Base-by-base conservation (phyloP, 2,888 invertebrate genomes). In the Hyles lineata region DNA sequence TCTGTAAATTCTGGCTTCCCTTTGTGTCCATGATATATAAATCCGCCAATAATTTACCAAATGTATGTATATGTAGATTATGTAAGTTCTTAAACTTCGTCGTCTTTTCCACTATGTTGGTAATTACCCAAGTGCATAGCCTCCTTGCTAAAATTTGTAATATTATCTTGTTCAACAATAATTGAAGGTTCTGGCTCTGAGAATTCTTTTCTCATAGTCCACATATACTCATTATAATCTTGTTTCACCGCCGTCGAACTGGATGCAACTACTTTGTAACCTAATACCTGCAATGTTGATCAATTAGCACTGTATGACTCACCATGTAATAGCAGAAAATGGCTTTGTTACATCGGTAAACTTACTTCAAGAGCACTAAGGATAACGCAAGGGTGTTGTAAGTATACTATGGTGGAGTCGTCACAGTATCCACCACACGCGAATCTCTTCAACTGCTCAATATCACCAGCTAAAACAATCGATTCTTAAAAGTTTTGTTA, bases 161-260 rank as follows among this genome's bases (percentile, higher is more conserved):
- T 93, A 84, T 96, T 96, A 79, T 96, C 96, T 83, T 95, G 95
- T 76, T 96, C 96, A 75, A 96, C 95, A 83, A 95, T 91, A 73
- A 96, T 93, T 61, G 95, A 95, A 32, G 98, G 98, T 89, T 98
- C 98, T 73, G 97, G 98, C 84, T 97, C 97, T 61, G 96, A 95
- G 89, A 98, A 98, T 83, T 98, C 98, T 89, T 97, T 97, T 95
- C 98, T 96, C 97, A 98, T 97, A 91, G 98, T 98, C 98, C 98
- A 98, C 97, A 98, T 98, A 84, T 98, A 98, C 88, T 98, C 98
- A 95, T 97, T 97, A 87, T 97, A 97, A 88, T 98, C 97, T 91
- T 97, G 97, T 89, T 97, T 97, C 32, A 98, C 97, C 76, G 97
- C 96, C 72, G 97, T 97, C 73, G 97, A 97, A 76, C 98, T 97